Base-by-base conservation (phyloP, 1,140 invertebrate genomes). In the Apis florea region DNA sequence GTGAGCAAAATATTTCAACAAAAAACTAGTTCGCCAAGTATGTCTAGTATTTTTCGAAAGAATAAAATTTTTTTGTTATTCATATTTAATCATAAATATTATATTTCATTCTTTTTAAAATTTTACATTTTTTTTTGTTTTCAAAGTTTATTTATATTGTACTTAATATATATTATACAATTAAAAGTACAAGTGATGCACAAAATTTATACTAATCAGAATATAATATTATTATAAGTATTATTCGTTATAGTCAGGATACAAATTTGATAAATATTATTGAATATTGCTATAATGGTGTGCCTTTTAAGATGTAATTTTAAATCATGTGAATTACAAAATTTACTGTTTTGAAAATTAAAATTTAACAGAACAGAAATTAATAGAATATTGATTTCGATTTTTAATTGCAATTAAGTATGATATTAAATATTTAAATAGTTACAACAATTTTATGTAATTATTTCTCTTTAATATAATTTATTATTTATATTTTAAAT, bases 1-100 rank as follows among this genome's bases (percentile, higher is more conserved):
- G 92, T 96, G 83, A 95, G 94, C 47, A 95, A 95, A 83, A 95
- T 95, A 76, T 95, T 96, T 85, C 94, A 94, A 56, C 92, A 94
- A 19, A 95, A 94, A 73, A 90, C 94, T 9, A 92, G 82, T 70
- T 92, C 94, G 1, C 91, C 93, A 2, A 85, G 91, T 53, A 91
- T 94, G 80, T 87, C 92, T 40, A 93, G 89, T 84, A 94, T 94
- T 80, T 94, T 94, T 82, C 90, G 93, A 13, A 94, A 94, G 61
- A 94, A 75, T 93, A 84, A 89, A 82, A 51, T 66, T 9, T 49
- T 54, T 63, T 67, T 68, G 53, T 83, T 76, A 47, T 58, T 54
- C 19, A 53, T n/a, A 2, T 64, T 11, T 51, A 24, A 67, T 68
- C 47, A 73, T 40, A 64, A 58, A 61, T 82, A 24, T 75, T 49